Evolutionary conservation across 1,140 invertebrate genomes (phyloP).

Genomic region (Wiebesia pumilae): DNA sequence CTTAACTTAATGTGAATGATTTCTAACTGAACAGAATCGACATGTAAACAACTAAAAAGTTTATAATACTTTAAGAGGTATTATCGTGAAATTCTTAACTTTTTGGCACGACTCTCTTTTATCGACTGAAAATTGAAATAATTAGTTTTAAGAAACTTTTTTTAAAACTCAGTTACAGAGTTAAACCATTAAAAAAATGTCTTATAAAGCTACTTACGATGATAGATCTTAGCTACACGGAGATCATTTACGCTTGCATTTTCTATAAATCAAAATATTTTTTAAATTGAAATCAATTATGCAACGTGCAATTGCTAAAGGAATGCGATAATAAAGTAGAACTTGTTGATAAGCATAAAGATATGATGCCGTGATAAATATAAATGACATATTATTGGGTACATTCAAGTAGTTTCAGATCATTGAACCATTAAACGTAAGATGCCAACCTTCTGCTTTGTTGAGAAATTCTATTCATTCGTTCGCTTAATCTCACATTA

Average conservation of each 20-base stretch:
- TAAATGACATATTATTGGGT: neutral
- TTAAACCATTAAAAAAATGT: too few species aligned
- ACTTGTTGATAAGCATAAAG: neutral
- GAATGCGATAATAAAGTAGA: neutral
- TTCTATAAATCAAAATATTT: neutral
- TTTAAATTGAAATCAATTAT: neutral
- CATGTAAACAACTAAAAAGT: too few species aligned
- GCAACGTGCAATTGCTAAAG: neutral
- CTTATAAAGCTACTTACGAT: too few species aligned
- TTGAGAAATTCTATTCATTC: neutral
- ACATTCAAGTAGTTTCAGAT: neutral
- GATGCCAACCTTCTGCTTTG: neutral
- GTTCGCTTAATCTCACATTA: conserved; percentile 16
- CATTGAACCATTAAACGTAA: neutral
- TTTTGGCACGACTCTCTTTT: too few species aligned
- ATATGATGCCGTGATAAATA: neutral
- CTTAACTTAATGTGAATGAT: too few species aligned
- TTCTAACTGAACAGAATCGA: too few species aligned
- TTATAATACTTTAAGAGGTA: too few species aligned
- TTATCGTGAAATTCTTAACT: too few species aligned
- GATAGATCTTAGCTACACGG: too few species aligned
- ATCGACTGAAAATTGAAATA: too few species aligned
- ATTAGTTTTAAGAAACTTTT: neutral
- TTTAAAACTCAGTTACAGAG: neutral
- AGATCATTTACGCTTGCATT: neutral